Conservation (phyloP, 2,113 vertebrate genomes). For the Bubalus kerabau region DNA sequence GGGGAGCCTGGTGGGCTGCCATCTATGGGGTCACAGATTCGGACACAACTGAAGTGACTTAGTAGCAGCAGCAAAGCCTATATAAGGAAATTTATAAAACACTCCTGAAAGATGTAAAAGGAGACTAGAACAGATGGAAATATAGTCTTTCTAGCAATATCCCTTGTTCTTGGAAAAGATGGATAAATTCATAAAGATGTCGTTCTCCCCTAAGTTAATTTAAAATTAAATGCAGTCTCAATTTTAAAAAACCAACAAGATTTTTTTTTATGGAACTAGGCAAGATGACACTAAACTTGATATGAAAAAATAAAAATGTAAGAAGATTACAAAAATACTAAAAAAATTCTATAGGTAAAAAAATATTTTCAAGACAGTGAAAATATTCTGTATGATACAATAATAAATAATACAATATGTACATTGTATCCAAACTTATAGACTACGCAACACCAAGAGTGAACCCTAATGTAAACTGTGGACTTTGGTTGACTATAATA, state of each 20-base stretch:
- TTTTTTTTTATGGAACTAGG: neutral
- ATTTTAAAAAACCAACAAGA: neutral
- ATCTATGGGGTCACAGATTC: too few species aligned
- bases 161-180: neutral
- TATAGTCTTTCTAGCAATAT: neutral
- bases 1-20: too few species aligned
- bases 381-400: neutral
- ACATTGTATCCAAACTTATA: neutral
- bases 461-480: neutral
- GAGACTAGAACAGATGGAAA: neutral
- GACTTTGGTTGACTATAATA: neutral
- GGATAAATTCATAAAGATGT: neutral
- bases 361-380: neutral
- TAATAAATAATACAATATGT: neutral
- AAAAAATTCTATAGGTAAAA: neutral
- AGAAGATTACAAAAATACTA: neutral
- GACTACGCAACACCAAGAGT: neutral
- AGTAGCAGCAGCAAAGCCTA: neutral
- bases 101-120: neutral
- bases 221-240: neutral
- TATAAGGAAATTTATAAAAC: neutral
- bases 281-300: neutral
- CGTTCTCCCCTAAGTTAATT: neutral
- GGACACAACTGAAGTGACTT: too few species aligned
- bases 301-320: neutral